Evolutionary conservation across 2,797 vertebrate genomes (phyloP).

Genomic region (Lagodon rhomboides): DNA sequence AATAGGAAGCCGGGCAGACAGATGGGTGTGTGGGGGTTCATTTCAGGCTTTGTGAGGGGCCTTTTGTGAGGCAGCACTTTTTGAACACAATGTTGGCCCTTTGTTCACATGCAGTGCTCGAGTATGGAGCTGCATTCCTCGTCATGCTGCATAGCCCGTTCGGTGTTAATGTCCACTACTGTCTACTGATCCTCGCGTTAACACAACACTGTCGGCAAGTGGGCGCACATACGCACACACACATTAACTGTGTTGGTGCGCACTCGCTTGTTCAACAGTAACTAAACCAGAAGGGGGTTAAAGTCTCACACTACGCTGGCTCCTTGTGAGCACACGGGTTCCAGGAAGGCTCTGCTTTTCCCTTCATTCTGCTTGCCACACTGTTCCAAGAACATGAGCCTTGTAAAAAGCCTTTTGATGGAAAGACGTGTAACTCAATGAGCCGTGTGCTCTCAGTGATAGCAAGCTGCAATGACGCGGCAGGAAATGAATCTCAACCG

Average conservation of each 20-base stretch:
- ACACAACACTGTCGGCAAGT: slow-evolving; percentile 26
- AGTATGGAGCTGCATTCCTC: slow-evolving; percentile 70
- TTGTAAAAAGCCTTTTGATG: slow-evolving; percentile 30
- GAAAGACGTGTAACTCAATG: slow-evolving; percentile 65
- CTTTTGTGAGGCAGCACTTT: slow-evolving; percentile 84
- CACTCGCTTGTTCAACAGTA: slow-evolving; percentile 38
- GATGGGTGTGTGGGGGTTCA: slow-evolving; percentile 62
- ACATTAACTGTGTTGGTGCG: not conserved
- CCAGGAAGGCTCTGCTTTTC: slow-evolving; percentile 37
- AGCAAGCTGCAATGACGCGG: slow-evolving; percentile 48
- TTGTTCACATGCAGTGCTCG: slow-evolving; percentile 62
- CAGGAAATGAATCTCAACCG: slow-evolving; percentile 65
- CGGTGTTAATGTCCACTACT: slow-evolving; percentile 43
- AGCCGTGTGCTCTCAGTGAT: slow-evolving; percentile 30
- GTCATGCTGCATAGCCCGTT: slow-evolving; percentile 43
- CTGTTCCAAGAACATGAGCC: slow-evolving; percentile 34
- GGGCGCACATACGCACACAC: slow-evolving; percentile 15
- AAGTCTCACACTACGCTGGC: slow-evolving; percentile 50
- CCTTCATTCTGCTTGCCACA: slow-evolving; percentile 24
- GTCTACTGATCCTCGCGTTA: slow-evolving; percentile 56
- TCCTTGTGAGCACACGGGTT: slow-evolving; percentile 26
- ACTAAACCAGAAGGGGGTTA: slow-evolving; percentile 54
- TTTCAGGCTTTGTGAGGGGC: slow-evolving; percentile 70
- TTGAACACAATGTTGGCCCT: slow-evolving; percentile 77
- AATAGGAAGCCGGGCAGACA: slow-evolving; percentile 74